Percentiles rank a stretch among this genome's conserved stretches.
These are phyloP conservation scores for Tinamus guttatus DNA, from an alignment of 2,113 vertebrate species.

Conservation along the genomic window DNA sequence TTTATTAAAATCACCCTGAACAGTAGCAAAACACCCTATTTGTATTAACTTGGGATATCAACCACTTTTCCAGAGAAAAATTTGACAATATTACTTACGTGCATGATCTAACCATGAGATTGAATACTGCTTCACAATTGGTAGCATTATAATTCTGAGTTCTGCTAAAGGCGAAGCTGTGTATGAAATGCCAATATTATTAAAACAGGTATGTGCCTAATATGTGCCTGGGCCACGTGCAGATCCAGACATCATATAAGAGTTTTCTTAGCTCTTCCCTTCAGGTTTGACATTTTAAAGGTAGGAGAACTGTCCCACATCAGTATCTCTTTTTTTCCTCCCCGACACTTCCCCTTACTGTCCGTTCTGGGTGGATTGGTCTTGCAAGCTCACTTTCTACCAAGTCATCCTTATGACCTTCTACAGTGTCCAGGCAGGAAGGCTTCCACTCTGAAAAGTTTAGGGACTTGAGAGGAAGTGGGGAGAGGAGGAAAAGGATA, in stretches of 20 bases:
- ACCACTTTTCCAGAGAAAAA: background rate
- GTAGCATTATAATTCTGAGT: background rate
- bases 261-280: background rate
- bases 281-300: background rate
- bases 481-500: background rate
- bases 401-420: background rate
- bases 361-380: fast-evolving
- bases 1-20: background rate
- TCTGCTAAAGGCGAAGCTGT: background rate
- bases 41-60: background rate
- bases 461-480: fast-evolving
- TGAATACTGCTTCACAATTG: background rate
- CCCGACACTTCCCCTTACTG: background rate
- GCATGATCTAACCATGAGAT: background rate
- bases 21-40: background rate
- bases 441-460: fast-evolving
- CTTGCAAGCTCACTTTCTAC: background rate
- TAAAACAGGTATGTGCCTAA: background rate
- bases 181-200: background rate
- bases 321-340: background rate
- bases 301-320: background rate
- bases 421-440: background rate
- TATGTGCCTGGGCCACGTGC: background rate
- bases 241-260: fast-evolving
- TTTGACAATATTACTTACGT: background rate